These are phyloP conservation scores for Caenorhabditis remanei DNA, from an alignment of 1,140 invertebrate species.

Conservation along the genomic window DNA sequence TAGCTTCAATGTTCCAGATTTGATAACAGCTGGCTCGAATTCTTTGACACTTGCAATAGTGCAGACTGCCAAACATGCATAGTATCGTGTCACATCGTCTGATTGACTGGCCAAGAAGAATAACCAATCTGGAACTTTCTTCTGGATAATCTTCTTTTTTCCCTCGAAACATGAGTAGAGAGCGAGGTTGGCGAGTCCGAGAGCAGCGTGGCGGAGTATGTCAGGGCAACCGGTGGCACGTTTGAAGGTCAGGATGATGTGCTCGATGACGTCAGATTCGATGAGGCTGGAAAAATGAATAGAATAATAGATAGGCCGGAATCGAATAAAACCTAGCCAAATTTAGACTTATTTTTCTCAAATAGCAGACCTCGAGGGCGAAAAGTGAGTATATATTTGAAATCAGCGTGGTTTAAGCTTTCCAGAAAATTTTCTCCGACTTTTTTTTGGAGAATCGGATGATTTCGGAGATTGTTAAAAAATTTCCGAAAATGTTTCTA, in stretches of 20 bases:
- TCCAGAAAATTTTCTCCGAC: too few species aligned
- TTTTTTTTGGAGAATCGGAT: too few species aligned
- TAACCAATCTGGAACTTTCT: constrained; percentile 91
- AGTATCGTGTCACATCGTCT: constrained; percentile 90
- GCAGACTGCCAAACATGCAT: constrained; percentile 96
- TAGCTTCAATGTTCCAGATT: constrained; percentile 85
- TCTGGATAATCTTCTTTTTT: constrained; percentile 34
- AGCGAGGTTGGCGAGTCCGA: constrained; percentile 93
- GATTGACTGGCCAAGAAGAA: constrained; percentile 96
- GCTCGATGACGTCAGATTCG: constrained; percentile 80
- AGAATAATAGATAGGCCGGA: neutral
- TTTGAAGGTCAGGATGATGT: constrained; percentile 93
- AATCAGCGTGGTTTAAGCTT: too few species aligned
- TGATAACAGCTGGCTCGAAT: constrained; percentile 6
- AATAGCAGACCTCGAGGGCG: too few species aligned
- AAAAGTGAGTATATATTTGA: too few species aligned
- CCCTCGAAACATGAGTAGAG: constrained; percentile 84
- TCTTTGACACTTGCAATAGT: constrained; percentile 93
- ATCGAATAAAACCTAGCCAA: too few species aligned
- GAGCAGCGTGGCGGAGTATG: constrained; percentile 92
- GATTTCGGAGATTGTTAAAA: too few species aligned
- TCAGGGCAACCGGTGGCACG: constrained; percentile 72
- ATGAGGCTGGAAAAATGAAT: constrained; percentile 77
- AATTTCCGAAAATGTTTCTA: too few species aligned
- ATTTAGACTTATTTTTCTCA: too few species aligned